Conservation (phyloP, 2,888 invertebrate genomes). For the Himalopsyche kuldschensis region DNA sequence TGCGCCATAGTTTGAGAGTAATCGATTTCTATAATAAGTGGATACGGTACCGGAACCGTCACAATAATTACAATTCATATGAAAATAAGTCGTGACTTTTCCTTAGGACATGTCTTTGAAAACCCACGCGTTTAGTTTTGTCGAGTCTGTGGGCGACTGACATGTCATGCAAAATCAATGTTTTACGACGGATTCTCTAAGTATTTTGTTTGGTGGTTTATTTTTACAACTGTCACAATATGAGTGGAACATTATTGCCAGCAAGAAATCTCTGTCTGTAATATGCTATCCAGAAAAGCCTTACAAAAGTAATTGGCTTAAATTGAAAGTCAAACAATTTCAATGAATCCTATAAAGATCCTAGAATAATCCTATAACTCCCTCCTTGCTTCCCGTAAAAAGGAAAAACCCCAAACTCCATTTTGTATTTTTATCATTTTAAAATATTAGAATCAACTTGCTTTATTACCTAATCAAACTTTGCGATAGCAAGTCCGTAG, state of each 20-base stretch:
- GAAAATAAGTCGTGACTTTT: not conserved
- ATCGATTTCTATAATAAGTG: not conserved
- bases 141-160: not conserved
- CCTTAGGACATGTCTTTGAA: not conserved
- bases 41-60: not conserved
- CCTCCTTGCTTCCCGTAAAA: no score
- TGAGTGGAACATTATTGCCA: not conserved
- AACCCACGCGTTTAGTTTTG: not conserved
- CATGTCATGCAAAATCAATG: not conserved
- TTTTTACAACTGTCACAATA: not conserved
- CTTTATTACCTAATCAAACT: no score
- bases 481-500: no score
- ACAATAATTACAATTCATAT: not conserved
- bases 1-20: not conserved
- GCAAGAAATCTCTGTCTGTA: no score
- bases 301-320: no score
- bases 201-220: not conserved
- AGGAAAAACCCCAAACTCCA: no score
- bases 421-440: no score
- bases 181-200: not conserved
- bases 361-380: no score
- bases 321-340: no score
- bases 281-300: no score
- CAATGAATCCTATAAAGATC: no score
- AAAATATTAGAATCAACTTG: no score